Conservation (phyloP, 2,888 invertebrate genomes). For the Netelia melanura region DNA sequence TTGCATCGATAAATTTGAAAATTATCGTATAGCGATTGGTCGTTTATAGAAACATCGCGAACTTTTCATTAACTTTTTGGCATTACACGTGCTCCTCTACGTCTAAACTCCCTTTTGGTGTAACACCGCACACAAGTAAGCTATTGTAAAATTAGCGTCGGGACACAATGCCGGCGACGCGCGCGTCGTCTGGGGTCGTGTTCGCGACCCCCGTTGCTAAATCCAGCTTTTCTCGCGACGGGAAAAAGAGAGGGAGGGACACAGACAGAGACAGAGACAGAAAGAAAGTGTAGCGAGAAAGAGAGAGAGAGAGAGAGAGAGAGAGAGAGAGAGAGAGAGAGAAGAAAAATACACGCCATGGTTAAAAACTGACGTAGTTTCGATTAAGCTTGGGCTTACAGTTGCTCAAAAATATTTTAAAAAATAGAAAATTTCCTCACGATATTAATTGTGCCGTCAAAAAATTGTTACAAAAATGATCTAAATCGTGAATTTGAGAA, state of each 20-base stretch:
- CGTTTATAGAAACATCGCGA: not conserved
- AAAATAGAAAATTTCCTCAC: no score
- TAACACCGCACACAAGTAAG: slow-evolving; percentile 34
- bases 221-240: slow-evolving; percentile 76
- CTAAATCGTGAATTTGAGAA: no score
- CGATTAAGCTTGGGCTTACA: no score
- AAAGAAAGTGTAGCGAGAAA: not conserved
- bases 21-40: no score
- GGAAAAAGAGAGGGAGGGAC: slow-evolving; percentile 42
- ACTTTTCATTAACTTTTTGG: not conserved
- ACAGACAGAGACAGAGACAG: slow-evolving; percentile 16
- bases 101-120: not conserved
- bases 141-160: slow-evolving; percentile 84
- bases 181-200: slow-evolving; percentile 82
- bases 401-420: no score
- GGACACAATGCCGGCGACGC: slow-evolving; percentile 84
- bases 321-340: not conserved
- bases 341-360: not conserved
- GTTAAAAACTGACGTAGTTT: not conserved
- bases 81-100: slow-evolving; percentile 1
- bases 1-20: no score
- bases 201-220: slow-evolving; percentile 82
- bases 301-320: not conserved
- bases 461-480: not conserved
- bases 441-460: no score